Base-by-base conservation (phyloP, 2,888 invertebrate species). In the Notodromas monacha region DNA sequence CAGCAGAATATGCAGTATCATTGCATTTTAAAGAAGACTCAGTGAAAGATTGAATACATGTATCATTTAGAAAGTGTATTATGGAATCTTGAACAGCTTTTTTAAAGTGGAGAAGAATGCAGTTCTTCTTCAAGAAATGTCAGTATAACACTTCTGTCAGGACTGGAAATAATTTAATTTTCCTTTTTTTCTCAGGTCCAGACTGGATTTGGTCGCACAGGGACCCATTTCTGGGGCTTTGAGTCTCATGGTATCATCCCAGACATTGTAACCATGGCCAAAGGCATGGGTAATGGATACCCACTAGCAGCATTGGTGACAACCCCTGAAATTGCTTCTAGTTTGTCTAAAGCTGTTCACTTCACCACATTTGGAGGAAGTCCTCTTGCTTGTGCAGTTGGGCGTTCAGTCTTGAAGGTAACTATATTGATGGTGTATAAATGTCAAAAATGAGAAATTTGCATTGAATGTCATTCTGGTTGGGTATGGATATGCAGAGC, bases 281-380 rank as follows among this genome's bases (percentile, higher is more conserved):
- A 86, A 48, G 79, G 77, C 26, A 56, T 58, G 33, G 59, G 84
- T 1, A 92, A 92, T 49, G 92, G 92, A 0, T 92, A 76, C 50
- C 92, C 92, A 0, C 50, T 96, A 48, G 89, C 70, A 0, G 89
- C 86, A 4, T 84, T 92, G 0, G 70, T 81, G 1, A 92, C 92
- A 0, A 86, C 74, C 3, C 30, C 12, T 12, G 65, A 70, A 47
- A 70, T 92, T 33, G 77, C 86, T 0, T 54, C 61, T n/a, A 58
- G 63, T 3, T 57, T 89, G 39, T 57, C 60, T 0, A 54, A 59
- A 40, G 74, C 76, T 0, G 45, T 63, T 1, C 77, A 84, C 49
- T 86, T 92, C 46, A 92, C 89, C 48, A 92, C 92, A 0, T 92
- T 66, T 45, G 89, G 89, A 2, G 92, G 92, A 1, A 89, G 81